These are phyloP conservation scores for Helicoverpa armigera DNA, from an alignment of 1,140 invertebrate genomes.

Conservation along the genomic window DNA sequence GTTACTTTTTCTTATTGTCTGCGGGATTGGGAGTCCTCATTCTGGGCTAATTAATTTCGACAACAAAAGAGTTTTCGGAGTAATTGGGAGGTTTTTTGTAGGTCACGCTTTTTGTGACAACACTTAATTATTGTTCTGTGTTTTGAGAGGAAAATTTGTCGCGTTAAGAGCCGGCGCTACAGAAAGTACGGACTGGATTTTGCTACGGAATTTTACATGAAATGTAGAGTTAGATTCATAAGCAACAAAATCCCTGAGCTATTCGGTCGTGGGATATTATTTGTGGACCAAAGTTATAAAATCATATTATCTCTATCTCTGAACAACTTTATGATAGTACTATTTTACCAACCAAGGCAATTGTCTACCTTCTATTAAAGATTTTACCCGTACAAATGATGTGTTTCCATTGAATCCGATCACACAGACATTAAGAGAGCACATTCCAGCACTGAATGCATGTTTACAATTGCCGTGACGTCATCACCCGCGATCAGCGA, in stretches of 20 bases:
- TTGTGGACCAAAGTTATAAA: too few species aligned
- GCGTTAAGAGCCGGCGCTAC: not conserved
- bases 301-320: too few species aligned
- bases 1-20: conserved; percentile 37
- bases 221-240: too few species aligned
- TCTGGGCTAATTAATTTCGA: conserved; percentile 47
- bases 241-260: too few species aligned
- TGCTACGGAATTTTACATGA: not conserved
- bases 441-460: not conserved
- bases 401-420: too few species aligned
- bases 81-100: conserved; percentile 27
- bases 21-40: conserved; percentile 21
- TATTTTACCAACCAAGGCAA: too few species aligned
- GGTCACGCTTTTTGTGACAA: conserved; percentile 13
- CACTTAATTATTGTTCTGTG: conserved; percentile 20
- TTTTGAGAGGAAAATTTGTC: conserved; percentile 23
- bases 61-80: conserved; percentile 23
- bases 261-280: too few species aligned
- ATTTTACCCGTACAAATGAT: too few species aligned
- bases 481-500: not conserved
- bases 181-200: not conserved
- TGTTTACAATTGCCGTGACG: not conserved
- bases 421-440: not conserved
- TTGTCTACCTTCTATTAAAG: too few species aligned
- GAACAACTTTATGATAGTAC: too few species aligned